phyloP scores from a whole-genome alignment of 1,140 invertebrate genomes.

The Drosophila kikkawai region DNA sequence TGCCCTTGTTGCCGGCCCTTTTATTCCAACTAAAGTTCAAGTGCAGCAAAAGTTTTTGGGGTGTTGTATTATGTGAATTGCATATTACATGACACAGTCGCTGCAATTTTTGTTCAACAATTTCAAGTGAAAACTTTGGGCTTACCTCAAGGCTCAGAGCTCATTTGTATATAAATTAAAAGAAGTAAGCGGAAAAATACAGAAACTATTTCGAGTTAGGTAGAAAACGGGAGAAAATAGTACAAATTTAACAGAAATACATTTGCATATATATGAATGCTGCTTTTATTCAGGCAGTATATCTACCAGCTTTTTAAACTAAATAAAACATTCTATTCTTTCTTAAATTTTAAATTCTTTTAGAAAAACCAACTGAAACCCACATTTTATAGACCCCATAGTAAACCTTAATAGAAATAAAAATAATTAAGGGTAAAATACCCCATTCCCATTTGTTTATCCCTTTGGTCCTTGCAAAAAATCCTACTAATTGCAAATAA shows the following conservation, averaged over 20 bases:
- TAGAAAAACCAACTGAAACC: neutral
- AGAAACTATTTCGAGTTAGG: neutral
- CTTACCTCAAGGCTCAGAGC: constrained; percentile 60
- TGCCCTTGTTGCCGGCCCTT: neutral
- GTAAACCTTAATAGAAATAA: constrained; percentile 2
- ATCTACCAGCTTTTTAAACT: too few relatives aligned
- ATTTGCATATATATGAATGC: neutral
- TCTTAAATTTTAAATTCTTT: neutral
- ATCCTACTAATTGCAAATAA: constrained; percentile 78
- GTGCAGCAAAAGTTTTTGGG: constrained; percentile 75
- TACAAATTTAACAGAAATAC: neutral
- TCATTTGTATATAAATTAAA: constrained; percentile 79
- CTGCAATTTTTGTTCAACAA: constrained; percentile 65
- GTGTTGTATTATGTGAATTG: constrained; percentile 71
- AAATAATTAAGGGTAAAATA: constrained; percentile 7
- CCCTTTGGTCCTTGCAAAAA: constrained; percentile 12
- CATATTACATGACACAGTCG: constrained; percentile 66
- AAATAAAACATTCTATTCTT: too few relatives aligned
- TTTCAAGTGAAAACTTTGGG: constrained; percentile 66
- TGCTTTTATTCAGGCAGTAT: neutral
- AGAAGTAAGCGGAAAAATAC: neutral
- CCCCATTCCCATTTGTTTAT: constrained; percentile 12
- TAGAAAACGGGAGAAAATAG: neutral
- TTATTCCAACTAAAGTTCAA: constrained; percentile 61
- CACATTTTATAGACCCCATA: neutral